Evolutionary conservation across 1,140 invertebrate genomes (phyloP).

Genomic region (Archegozetes longisetosus): DNA sequence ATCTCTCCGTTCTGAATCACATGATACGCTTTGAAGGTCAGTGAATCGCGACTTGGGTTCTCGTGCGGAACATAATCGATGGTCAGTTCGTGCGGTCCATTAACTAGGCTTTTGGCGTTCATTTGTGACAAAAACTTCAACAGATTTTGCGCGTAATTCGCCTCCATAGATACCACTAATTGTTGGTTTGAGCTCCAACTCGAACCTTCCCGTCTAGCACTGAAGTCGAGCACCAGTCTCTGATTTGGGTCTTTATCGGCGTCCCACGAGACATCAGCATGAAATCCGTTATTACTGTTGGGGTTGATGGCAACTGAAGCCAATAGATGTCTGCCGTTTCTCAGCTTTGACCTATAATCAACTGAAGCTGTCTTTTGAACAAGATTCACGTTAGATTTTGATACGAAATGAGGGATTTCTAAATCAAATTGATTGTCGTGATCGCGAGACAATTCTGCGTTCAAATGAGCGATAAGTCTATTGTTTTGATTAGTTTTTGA

Average conservation of each 20-base stretch:
- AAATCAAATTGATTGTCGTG: neutral
- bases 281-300: neutral
- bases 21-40: neutral
- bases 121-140: neutral
- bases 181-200: neutral
- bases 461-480: neutral
- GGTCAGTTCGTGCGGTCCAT: neutral
- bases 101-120: neutral
- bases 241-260: neutral
- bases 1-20: neutral
- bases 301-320: neutral
- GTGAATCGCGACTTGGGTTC: neutral
- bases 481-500: neutral
- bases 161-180: neutral
- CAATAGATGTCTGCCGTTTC: neutral
- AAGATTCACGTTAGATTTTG: neutral
- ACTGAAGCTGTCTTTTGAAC: neutral
- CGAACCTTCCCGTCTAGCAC: neutral
- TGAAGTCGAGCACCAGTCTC: neutral
- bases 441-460: neutral
- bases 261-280: slow-evolving; percentile 12
- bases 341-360: neutral
- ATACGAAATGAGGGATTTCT: neutral
- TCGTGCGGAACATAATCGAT: neutral
- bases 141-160: slow-evolving; percentile 1